Percentiles rank a stretch among this genome's conserved stretches.
These are phyloP conservation scores for Chelon auratus DNA, from an alignment of 2,797 vertebrate species.

Conservation along the genomic window DNA sequence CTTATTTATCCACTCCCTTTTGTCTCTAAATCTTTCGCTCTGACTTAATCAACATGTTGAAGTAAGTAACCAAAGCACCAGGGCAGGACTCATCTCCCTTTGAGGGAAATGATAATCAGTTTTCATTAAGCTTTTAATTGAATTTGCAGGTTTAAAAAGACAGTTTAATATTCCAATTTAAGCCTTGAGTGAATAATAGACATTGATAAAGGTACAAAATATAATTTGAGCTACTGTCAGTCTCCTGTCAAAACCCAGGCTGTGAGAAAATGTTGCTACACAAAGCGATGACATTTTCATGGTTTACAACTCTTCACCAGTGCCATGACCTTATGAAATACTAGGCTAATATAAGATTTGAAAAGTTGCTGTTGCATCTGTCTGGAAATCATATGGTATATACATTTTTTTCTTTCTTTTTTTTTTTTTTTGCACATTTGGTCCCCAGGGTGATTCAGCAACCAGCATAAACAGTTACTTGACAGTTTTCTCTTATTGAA, in stretches of 20 bases:
- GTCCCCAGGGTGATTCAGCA: not conserved
- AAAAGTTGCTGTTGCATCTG: not conserved
- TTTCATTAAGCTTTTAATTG: conserved; percentile 22
- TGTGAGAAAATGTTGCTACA: not conserved
- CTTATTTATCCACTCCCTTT: conserved; percentile 15
- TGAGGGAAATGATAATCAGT: conserved; percentile 10
- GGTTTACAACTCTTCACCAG: not conserved
- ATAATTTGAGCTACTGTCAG: not conserved
- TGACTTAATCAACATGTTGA: conserved; percentile 16
- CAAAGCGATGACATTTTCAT: not conserved
- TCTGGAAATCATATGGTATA: not conserved
- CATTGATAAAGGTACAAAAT: not conserved
- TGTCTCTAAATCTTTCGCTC: conserved; percentile 8
- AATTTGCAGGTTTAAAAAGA: conserved; percentile 2
- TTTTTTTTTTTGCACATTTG: not conserved
- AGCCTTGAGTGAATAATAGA: not conserved
- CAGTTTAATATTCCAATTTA: conserved; percentile 3
- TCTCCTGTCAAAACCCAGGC: not conserved
- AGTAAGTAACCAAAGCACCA: conserved; percentile 5
- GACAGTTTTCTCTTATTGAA: not conserved
- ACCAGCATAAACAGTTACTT: not conserved
- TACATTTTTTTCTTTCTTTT: not conserved
- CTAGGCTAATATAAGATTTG: not conserved
- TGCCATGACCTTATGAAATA: not conserved
- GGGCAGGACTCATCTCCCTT: conserved; percentile 14